Percentiles rank a stretch among this genome's conserved stretches.
Evolutionary conservation across 2,888 invertebrate species (phyloP).

Genomic region (Capitulum mitella): DNA sequence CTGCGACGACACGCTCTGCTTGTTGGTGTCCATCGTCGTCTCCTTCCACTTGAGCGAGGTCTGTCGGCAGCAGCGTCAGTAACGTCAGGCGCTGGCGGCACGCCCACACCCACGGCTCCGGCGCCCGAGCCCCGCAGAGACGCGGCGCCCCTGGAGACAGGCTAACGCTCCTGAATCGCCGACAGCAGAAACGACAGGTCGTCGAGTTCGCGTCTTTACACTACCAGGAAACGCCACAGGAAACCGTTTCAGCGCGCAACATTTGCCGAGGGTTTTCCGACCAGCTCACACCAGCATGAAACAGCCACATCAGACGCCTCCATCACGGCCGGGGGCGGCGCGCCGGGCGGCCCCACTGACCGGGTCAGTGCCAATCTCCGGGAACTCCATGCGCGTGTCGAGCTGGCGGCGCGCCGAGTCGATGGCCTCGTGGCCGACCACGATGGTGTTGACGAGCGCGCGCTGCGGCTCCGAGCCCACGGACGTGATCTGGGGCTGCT

Average conservation of each 20-base stretch:
- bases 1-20: conserved; percentile 92
- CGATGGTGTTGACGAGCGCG: conserved; percentile 84
- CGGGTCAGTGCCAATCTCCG: conserved; percentile 72
- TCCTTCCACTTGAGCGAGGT: conserved; percentile 87
- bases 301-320: too few species aligned
- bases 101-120: too few species aligned
- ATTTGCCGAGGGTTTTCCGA: too few species aligned
- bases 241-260: too few species aligned
- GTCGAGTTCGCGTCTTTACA: too few species aligned
- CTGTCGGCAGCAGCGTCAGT: conserved; percentile 44
- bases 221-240: too few species aligned
- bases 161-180: too few species aligned
- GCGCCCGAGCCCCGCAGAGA: not conserved
- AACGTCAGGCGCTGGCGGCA: not conserved
- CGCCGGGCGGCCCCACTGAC: conserved; percentile 39
- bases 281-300: too few species aligned
- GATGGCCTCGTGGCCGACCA: conserved; percentile 79
- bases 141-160: not conserved
- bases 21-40: conserved; percentile 84
- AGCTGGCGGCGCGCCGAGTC: conserved; percentile 75
- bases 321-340: too few species aligned
- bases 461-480: conserved; percentile 84
- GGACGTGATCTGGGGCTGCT: conserved; percentile 76
- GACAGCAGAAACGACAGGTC: too few species aligned
- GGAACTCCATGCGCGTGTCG: conserved; percentile 53